These are phyloP conservation scores for Eulemur mongoz DNA, from an alignment of 2,797 vertebrate genomes.

Conservation along the genomic window DNA sequence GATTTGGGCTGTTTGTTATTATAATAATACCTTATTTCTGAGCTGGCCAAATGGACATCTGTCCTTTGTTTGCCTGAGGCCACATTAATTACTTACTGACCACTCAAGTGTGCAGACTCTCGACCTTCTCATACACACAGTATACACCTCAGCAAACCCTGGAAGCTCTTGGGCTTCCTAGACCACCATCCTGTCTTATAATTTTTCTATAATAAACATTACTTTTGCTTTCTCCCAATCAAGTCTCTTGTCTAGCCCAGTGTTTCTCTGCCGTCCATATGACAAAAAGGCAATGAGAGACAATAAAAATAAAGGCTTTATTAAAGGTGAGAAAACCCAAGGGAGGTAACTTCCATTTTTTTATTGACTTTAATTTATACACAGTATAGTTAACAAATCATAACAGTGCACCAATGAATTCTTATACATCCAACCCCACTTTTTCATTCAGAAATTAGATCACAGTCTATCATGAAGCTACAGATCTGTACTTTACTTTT, in stretches of 20 bases:
- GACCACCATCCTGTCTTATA: background rate
- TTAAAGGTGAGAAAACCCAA: background rate
- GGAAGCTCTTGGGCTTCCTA: background rate
- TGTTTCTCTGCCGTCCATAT: background rate
- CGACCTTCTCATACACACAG: background rate
- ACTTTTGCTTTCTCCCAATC: background rate
- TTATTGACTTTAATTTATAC: background rate
- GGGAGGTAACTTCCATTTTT: background rate
- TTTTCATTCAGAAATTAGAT: conserved; percentile 41
- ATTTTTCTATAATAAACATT: no score
- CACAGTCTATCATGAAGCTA: background rate
- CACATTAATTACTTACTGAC: background rate
- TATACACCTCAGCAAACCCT: background rate
- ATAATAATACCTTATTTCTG: background rate
- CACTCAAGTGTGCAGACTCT: background rate
- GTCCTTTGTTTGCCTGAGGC: background rate
- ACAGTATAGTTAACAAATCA: background rate
- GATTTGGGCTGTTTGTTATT: background rate
- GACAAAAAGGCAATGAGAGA: background rate
- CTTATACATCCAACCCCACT: background rate
- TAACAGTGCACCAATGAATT: background rate
- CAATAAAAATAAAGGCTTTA: conserved; percentile 7
- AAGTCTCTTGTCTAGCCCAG: background rate
- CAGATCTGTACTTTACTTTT: background rate
- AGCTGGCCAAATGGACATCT: background rate